Conservation (phyloP, 2,113 vertebrate species). For the Elanoides forficatus region DNA sequence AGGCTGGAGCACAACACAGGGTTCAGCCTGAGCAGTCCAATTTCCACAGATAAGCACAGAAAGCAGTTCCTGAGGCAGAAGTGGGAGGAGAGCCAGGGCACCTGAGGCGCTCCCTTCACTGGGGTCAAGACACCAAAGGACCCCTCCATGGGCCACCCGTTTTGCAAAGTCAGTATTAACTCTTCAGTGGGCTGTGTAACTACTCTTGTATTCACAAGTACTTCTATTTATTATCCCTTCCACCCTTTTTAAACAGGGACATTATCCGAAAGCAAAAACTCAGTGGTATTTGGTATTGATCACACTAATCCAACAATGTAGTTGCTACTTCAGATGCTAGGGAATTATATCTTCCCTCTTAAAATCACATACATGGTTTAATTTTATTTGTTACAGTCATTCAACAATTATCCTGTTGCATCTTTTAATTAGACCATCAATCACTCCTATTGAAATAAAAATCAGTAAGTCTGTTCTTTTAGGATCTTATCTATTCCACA, state of each 20-base stretch:
- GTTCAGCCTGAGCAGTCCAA: not conserved
- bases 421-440: not conserved
- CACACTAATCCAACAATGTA: not conserved
- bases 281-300: not conserved
- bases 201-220: not conserved
- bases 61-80: not conserved
- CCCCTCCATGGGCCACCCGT: not conserved
- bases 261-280: not conserved
- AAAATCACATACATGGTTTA: not conserved
- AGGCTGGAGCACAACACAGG: not conserved
- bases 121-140: not conserved
- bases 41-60: not conserved
- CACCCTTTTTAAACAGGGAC: not conserved
- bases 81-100: not conserved
- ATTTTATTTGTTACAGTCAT: not conserved
- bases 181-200: not conserved
- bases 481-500: not conserved
- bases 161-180: not conserved
- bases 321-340: not conserved
- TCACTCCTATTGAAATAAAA: not conserved
- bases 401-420: not conserved
- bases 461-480: not conserved
- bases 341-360: not conserved
- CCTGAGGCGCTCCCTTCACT: not conserved
- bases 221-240: not conserved